Evolutionary conservation across 2,888 invertebrate species (phyloP), one percentile per base, ranked within the genome.

Genomic region (Gnatocerus cornutus): DNA sequence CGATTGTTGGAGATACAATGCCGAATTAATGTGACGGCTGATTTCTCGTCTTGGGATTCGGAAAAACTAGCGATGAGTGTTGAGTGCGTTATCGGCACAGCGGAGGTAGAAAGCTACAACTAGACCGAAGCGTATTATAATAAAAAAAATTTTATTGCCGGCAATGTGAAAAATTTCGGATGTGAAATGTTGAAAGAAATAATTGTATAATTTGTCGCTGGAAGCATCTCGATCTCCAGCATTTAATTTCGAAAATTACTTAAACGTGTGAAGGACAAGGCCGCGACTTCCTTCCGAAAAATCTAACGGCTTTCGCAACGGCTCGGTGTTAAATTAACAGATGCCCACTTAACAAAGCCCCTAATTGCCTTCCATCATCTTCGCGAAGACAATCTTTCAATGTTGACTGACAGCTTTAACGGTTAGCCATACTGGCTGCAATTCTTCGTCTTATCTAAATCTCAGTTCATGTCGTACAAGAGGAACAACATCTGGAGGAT

Each of bases 271-370:
- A 45, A 45, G 10, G 48, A 5, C 16, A 48, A 48, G 48, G 48
- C n/a, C 48, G 3, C 27, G 48, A 21, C 29, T 48, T 48, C 48
- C 48, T 48, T 48, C 48, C 10, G 16, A n/a, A 48, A 48, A 21
- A 21, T 21, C 21, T 53, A 53, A 53, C 53, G 53, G 53, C 9
- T 30, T 53, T 30, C 29, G 33, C 53, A 30, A 53, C 53, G 53
- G 53, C 30, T 53, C 9, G 1, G 8, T 1, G 8, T 43, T 43
- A 50, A 50, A 50, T 30, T 53, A 12, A 30, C 53, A 53, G 53
- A 1, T 53, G 53, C 12, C 30, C 53, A 53, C 29, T 30, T 50
- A 43, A 43, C 43, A 43, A 43, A 43, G 43, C 43, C 14, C 37
- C 37, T 37, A 37, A 37, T 37, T 37, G 37, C 2, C 37, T 14